A percentile compares a stretch with the other conserved stretches of the same genome.
Conservation (phyloP, 2,797 vertebrate species). For the Rhinella marina region DNA sequence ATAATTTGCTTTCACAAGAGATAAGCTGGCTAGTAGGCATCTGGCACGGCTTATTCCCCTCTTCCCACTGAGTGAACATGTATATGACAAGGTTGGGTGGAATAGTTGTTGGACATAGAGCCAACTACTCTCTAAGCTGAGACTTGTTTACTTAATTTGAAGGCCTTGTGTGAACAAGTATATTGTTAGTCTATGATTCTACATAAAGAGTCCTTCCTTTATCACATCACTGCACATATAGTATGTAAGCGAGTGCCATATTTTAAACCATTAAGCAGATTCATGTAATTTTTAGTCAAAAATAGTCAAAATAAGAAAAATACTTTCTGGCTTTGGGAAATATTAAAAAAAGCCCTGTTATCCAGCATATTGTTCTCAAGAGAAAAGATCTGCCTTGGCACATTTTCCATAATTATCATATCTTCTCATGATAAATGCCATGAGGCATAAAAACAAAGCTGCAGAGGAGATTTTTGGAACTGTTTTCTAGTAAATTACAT, state of each 20-base stretch:
- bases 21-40: too few species aligned
- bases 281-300: neutral
- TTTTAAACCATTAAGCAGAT: neutral
- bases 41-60: too few species aligned
- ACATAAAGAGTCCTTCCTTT: neutral
- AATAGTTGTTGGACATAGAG: too few species aligned
- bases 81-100: too few species aligned
- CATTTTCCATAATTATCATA: slow-evolving; percentile 48
- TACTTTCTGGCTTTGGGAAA: slow-evolving; percentile 10
- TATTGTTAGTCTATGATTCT: neutral
- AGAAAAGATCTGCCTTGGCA: slow-evolving; percentile 33
- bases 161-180: neutral
- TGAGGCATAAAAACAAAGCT: slow-evolving; percentile 43
- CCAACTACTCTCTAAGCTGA: too few species aligned
- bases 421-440: slow-evolving; percentile 41
- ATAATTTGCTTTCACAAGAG: too few species aligned
- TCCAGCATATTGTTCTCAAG: slow-evolving; percentile 36
- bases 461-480: slow-evolving; percentile 39
- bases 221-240: neutral
- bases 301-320: slow-evolving; percentile 9
- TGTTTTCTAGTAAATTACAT: slow-evolving; percentile 44
- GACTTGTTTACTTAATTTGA: too few species aligned
- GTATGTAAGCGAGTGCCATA: neutral
- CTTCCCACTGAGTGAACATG: too few species aligned
- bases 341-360: neutral